phyloP scores from a whole-genome alignment of 2,797 vertebrate genomes.

The Thripadectes ignobilis region DNA sequence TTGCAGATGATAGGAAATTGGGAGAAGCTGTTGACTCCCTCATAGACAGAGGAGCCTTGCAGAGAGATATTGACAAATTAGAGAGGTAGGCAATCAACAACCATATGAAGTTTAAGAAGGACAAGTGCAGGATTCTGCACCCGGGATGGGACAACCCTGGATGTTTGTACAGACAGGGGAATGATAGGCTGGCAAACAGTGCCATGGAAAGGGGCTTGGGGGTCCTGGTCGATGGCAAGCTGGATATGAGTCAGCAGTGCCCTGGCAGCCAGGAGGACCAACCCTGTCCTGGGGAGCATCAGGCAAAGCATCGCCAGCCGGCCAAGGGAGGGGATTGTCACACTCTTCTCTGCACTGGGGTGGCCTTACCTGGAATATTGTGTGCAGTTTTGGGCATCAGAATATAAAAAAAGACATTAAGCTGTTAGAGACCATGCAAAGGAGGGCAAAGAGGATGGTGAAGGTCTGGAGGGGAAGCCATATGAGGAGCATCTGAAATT shows the following conservation, averaged over 20 bases:
- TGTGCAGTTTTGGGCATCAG: background rate
- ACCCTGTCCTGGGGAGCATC: accelerated
- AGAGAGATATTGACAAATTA: background rate
- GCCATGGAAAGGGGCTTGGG: accelerated
- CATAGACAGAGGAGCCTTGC: background rate
- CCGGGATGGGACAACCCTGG: background rate
- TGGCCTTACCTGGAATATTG: accelerated
- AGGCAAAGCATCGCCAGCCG: accelerated
- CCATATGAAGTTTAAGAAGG: background rate
- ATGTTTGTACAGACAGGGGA: background rate
- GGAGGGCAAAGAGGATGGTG: accelerated
- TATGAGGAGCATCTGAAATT: accelerated
- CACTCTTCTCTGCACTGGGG: background rate
- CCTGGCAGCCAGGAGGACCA: background rate
- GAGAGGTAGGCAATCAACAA: background rate
- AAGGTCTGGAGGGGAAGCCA: accelerated
- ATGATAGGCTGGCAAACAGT: background rate
- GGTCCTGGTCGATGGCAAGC: accelerated
- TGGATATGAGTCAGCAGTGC: background rate
- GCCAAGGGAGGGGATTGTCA: background rate
- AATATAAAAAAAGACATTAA: accelerated
- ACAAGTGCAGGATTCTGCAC: accelerated
- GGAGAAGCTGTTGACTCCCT: background rate
- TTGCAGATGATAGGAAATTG: background rate
- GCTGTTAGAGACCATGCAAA: accelerated